These are phyloP conservation scores for Gobiocypris rarus DNA, from an alignment of 2,113 vertebrate species.

Conservation along the genomic window DNA sequence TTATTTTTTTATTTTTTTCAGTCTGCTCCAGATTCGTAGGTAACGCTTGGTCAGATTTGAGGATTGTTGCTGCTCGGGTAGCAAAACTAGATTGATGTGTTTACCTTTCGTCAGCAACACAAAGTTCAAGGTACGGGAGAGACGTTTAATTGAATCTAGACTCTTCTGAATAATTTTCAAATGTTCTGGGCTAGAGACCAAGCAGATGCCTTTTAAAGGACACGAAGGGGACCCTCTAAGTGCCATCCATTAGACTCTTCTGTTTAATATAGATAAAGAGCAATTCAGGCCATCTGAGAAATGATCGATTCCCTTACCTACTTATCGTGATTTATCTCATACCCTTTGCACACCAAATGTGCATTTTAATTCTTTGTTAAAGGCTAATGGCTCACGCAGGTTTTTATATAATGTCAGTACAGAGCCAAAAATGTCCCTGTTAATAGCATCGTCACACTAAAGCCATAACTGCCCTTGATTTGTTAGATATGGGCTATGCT, in stretches of 20 bases:
- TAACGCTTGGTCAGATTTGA: constrained; percentile 54
- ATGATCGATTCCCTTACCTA: constrained; percentile 52
- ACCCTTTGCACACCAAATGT: constrained; percentile 47
- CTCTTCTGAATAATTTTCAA: constrained; percentile 55
- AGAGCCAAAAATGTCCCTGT: constrained; percentile 35
- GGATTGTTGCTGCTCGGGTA: constrained; percentile 54
- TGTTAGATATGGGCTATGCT: constrained; percentile 37
- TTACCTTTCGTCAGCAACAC: constrained; percentile 54
- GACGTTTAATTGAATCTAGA: constrained; percentile 55
- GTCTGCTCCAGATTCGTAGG: constrained; percentile 43
- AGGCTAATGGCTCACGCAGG: constrained; percentile 53
- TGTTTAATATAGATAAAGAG: constrained; percentile 58
- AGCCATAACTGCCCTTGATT: constrained; percentile 51
- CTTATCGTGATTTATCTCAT: constrained; percentile 54
- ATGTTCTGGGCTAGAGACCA: constrained; percentile 47
- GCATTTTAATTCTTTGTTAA: constrained; percentile 58
- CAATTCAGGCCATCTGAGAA: constrained; percentile 48
- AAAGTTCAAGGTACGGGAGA: constrained; percentile 57
- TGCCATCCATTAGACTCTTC: constrained; percentile 55
- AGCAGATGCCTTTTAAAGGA: constrained; percentile 55
- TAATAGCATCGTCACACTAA: constrained; percentile 48
- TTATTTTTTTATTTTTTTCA: constrained; percentile 38
- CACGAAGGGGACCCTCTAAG: constrained; percentile 49
- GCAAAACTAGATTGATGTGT: constrained; percentile 61
- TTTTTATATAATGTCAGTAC: constrained; percentile 52